These are phyloP conservation scores for Crotalus horridus DNA, from an alignment of 2,113 vertebrate genomes.

Conservation along the genomic window DNA sequence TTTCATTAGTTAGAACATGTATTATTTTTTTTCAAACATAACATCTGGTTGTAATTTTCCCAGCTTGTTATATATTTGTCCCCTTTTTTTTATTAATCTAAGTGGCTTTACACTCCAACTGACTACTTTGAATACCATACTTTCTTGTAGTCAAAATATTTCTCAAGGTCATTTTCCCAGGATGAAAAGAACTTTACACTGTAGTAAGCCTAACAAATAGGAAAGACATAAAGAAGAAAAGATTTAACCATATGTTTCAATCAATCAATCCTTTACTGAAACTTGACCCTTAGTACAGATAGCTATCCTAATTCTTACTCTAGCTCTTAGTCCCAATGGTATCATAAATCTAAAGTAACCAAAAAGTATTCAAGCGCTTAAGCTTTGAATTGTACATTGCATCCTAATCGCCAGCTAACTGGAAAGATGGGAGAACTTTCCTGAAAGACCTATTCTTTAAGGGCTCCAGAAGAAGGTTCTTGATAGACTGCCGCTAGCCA, in stretches of 20 bases:
- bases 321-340: neutral
- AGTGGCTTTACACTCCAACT: neutral
- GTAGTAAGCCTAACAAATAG: neutral
- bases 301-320: neutral
- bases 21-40: neutral
- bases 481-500: neutral
- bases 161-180: neutral
- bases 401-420: neutral
- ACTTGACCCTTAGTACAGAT: neutral
- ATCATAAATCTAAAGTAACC: neutral
- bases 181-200: neutral
- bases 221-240: neutral
- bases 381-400: neutral
- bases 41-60: neutral
- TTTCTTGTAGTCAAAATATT: neutral
- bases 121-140: neutral
- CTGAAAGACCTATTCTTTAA: neutral
- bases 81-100: neutral
- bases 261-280: neutral
- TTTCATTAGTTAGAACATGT: neutral
- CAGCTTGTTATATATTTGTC: neutral
- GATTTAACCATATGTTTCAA: neutral
- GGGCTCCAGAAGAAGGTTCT: neutral
- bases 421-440: neutral
- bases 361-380: neutral